These are phyloP conservation scores for Malurus splendens DNA, from an alignment of 2,797 vertebrate genomes.

Conservation along the genomic window DNA sequence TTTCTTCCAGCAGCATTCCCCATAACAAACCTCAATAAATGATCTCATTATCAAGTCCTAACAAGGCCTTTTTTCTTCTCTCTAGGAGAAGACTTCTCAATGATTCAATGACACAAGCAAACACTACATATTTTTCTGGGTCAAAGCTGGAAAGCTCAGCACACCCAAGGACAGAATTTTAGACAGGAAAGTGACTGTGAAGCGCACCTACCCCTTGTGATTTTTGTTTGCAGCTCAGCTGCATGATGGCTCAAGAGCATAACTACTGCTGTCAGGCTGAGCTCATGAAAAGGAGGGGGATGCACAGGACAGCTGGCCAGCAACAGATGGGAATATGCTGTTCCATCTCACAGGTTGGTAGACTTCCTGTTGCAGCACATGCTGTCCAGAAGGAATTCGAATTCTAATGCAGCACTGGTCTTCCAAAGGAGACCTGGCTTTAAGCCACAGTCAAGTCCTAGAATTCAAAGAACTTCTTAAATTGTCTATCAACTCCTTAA, in stretches of 20 bases:
- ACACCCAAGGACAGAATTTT: neutral
- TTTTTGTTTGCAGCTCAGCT: neutral
- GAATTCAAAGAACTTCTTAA: neutral
- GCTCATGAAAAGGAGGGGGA: neutral
- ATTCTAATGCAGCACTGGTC: neutral
- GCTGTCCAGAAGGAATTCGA: neutral
- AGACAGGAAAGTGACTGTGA: neutral
- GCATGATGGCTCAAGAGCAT: neutral
- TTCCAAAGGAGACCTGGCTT: neutral
- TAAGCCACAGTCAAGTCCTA: neutral
- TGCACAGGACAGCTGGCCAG: neutral
- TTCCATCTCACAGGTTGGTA: neutral
- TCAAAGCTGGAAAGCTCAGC: neutral
- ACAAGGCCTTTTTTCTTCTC: neutral
- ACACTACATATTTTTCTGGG: neutral
- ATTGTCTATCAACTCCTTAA: neutral
- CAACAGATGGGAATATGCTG: constrained; percentile 12
- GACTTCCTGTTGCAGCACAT: constrained; percentile 19
- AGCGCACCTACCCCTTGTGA: neutral
- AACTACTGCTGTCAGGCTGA: neutral
- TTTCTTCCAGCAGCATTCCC: neutral
- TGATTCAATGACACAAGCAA: neutral
- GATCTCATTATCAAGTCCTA: neutral
- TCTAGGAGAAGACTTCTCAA: neutral
- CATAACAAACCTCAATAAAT: neutral